Percentiles rank a stretch among this genome's conserved stretches.
Evolutionary conservation across 1,140 invertebrate genomes (phyloP).

Genomic region (Andrena cerasifolii): DNA sequence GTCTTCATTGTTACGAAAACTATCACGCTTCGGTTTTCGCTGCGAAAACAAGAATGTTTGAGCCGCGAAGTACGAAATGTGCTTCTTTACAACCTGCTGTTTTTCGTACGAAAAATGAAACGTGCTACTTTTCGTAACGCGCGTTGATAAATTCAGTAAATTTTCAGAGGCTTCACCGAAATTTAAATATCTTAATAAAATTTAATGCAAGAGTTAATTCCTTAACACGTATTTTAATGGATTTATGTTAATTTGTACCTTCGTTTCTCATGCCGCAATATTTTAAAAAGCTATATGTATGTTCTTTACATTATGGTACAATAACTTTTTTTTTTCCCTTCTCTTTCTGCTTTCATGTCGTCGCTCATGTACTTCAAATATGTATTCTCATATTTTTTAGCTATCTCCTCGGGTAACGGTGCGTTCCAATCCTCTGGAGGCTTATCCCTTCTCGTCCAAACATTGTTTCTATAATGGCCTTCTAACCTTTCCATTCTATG

Average conservation of each 20-base stretch:
- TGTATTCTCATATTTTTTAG: conserved; percentile 85
- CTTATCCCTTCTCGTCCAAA: conserved; percentile 89
- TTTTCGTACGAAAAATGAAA: no score
- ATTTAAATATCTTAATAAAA: no score
- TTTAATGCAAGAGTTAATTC: no score
- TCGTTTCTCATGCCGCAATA: neutral
- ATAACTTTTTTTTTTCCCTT: neutral
- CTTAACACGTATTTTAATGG: no score
- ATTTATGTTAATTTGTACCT: neutral
- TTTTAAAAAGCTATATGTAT: conserved; percentile 3
- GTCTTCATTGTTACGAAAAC: no score
- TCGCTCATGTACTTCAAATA: conserved; percentile 86
- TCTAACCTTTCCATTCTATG: conserved; percentile 85
- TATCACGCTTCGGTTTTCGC: no score
- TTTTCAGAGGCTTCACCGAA: no score
- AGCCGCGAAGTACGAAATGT: no score
- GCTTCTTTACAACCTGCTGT: no score
- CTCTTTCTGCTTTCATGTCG: conserved; percentile 82
- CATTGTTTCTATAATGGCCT: conserved; percentile 88
- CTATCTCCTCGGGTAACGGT: conserved; percentile 89
- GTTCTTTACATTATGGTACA: conserved; percentile 49
- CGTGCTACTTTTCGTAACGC: no score
- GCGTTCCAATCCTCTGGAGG: conserved; percentile 91
- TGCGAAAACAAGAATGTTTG: no score
- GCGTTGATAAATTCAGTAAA: no score